Base-by-base conservation (phyloP, 2,888 invertebrate species). In the Scaptomyza flava region DNA sequence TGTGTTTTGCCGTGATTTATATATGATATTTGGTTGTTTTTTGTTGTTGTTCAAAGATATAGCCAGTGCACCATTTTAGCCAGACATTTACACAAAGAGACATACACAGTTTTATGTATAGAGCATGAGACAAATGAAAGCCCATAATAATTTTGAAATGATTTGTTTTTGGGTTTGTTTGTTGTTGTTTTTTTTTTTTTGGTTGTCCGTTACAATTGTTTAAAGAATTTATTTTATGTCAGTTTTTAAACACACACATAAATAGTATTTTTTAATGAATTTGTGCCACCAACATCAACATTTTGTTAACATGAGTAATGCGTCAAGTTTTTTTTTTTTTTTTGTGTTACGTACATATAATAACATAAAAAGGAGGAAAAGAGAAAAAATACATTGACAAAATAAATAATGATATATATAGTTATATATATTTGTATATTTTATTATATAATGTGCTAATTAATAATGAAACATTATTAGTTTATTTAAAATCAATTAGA, bases 361-460 rank as follows among this genome's bases (percentile, higher is more conserved):
- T 67, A 89, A 89, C 87, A 89, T 77, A 90, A 81, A 86, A 59
- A 86, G 79, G 87, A 81, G 89, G 81, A 83, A 89, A 80, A 86
- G 81, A 89, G 81, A 88, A 87, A 89, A 90, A 89, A 89, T 81
- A 90, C 79, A 80, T 90, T 89, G 87, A 90, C 85, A 89, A 90
- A 88, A 90, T 89, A 89, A 87, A 90, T 89, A 87, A 64, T 50
- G 74, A 56, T 46, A 62, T 60, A 14, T 38, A 57, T 54, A 41
- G 17, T 31, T 59, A 43, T 20, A 43, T 52, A 51, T 48, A 48
- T 64, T 47, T 20, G 41, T 52, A 51, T 48, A 48, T 64, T 47
- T 46, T 68, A 51, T 58, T 66, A 3, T 14, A 14, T 38, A 38
- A 57, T 60, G 59, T 38, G 27, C 31, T 31, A 43, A 33, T 31